Evolutionary conservation across 1,140 invertebrate genomes (phyloP).

Genomic region (Saxidomus purpurata): DNA sequence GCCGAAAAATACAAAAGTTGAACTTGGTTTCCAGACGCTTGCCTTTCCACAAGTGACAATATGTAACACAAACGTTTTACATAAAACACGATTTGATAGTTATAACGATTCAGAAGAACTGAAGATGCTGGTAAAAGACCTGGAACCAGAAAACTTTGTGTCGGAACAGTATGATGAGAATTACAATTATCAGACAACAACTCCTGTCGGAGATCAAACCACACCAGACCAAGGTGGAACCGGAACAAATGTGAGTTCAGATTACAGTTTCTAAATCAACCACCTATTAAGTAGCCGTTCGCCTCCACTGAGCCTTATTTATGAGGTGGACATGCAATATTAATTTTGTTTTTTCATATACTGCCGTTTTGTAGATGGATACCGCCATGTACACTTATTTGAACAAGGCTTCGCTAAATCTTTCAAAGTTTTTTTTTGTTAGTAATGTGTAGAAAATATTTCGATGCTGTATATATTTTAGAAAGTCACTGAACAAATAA

Average conservation of each 20-base stretch:
- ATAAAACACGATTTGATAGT: constrained; percentile 4
- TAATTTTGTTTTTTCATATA: too few species aligned
- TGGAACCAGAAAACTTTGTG: constrained; percentile 46
- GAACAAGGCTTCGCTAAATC: too few species aligned
- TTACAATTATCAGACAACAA: background rate
- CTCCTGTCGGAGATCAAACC: background rate
- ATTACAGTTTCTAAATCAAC: too few species aligned
- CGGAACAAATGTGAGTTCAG: background rate
- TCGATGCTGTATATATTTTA: too few species aligned
- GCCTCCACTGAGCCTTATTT: too few species aligned
- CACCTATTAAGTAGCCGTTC: too few species aligned
- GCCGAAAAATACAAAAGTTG: constrained; percentile 65
- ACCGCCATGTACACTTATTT: too few species aligned
- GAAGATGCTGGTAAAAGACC: constrained; percentile 13
- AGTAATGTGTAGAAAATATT: too few species aligned
- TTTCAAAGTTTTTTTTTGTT: too few species aligned
- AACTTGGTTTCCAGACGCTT: constrained; percentile 58
- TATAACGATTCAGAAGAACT: background rate
- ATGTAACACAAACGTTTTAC: constrained; percentile 74
- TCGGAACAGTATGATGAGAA: constrained; percentile 26
- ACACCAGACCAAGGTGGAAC: background rate
- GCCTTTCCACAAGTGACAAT: constrained; percentile 78
- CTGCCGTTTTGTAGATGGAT: too few species aligned
- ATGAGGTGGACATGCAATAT: too few species aligned
- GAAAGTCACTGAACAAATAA: too few species aligned